Evolutionary conservation across 2,797 vertebrate genomes (phyloP).

Genomic region (Hylomyscus alleni): DNA sequence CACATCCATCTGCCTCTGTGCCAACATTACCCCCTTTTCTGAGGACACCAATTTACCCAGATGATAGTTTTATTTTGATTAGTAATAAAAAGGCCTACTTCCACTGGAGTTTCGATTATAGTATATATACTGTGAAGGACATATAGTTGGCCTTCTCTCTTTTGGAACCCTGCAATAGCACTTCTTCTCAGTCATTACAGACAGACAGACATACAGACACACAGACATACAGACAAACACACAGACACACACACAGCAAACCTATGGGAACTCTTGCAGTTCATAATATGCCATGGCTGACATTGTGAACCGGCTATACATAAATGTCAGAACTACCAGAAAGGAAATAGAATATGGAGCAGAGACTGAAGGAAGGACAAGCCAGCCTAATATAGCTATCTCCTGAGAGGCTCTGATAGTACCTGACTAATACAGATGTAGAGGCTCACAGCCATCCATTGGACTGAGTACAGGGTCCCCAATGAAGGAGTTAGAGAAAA

Average conservation of each 20-base stretch:
- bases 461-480: no score
- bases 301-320: background rate
- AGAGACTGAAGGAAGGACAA: no score
- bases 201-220: background rate
- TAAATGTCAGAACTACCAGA: background rate
- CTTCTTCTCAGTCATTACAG: background rate
- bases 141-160: background rate
- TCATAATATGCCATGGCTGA: background rate
- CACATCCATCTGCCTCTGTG: background rate
- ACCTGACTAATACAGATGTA: no score
- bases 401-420: no score
- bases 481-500: no score
- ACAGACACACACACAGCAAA: background rate
- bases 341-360: background rate
- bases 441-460: no score
- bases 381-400: no score
- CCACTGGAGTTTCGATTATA: background rate
- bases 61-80: conserved; percentile 13
- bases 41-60: background rate
- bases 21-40: background rate
- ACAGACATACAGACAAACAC: fast-evolving
- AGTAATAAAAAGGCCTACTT: background rate
- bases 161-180: fast-evolving
- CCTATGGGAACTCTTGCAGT: background rate
- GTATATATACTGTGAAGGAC: background rate